Evolutionary conservation across 2,797 vertebrate species (phyloP).

Genomic region (Dicrostonyx torquatus): DNA sequence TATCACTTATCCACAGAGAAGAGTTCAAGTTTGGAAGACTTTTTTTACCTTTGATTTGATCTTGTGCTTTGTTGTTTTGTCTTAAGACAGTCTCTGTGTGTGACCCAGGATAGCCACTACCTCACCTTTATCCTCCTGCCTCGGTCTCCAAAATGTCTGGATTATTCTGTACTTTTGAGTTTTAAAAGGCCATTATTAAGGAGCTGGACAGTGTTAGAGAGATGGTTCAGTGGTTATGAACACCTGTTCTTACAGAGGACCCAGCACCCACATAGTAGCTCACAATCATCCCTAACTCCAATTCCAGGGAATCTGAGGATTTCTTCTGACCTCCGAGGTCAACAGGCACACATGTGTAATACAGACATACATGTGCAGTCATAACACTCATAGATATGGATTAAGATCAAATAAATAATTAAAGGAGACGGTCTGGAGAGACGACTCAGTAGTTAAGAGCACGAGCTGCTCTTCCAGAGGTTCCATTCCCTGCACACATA

Average conservation of each 20-base stretch:
- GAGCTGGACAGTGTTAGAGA: background rate
- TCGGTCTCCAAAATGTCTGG: background rate
- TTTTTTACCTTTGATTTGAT: constrained; percentile 17
- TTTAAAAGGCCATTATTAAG: constrained; percentile 25
- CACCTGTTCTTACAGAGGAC: background rate
- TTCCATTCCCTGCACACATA: background rate
- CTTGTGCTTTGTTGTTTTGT: background rate
- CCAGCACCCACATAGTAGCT: background rate
- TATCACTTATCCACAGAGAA: background rate
- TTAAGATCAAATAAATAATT: background rate
- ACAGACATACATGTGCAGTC: background rate
- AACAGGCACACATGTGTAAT: too few species aligned
- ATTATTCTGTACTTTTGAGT: background rate
- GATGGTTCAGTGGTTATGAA: background rate
- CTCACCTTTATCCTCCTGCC: background rate
- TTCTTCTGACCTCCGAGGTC: too few species aligned
- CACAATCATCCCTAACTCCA: background rate
- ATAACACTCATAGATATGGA: background rate
- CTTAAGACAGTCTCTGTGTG: background rate
- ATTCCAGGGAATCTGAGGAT: too few species aligned
- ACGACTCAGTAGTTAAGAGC: background rate
- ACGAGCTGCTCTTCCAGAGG: background rate
- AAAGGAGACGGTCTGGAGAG: background rate
- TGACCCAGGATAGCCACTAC: background rate
- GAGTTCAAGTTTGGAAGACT: background rate